Evolutionary conservation across 53 echinoderm and acorn worm species (phyloP).

Genomic region (Stichopus horrens): DNA sequence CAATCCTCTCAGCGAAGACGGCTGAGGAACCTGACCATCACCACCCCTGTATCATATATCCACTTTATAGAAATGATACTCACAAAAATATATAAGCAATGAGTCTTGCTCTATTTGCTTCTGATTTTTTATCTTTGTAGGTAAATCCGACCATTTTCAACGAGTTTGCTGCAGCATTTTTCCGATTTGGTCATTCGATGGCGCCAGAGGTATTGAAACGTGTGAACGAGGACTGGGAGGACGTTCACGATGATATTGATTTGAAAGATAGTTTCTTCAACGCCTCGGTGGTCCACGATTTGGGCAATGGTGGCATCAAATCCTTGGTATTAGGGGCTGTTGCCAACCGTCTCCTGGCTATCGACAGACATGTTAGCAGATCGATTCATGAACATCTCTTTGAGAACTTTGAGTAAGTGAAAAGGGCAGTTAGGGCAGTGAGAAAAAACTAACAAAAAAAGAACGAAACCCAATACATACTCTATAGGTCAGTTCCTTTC

Average conservation of each 20-base stretch:
- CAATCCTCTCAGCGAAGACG: no score
- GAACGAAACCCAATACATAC: no score
- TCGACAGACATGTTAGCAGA: conserved; percentile 41
- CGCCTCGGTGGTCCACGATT: conserved; percentile 48
- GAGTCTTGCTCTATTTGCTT: no score
- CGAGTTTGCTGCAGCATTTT: conserved; percentile 63
- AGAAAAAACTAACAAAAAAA: no score
- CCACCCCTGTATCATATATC: no score
- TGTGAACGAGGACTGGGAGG: conserved; percentile 30
- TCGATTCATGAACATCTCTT: conserved; percentile 56
- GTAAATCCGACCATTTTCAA: conserved; percentile 58
- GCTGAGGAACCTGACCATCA: no score
- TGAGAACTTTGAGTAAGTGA: conserved; percentile 53
- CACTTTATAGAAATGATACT: no score
- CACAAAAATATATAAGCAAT: no score
- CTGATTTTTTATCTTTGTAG: neutral
- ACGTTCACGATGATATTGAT: conserved; percentile 31
- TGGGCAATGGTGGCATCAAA: conserved; percentile 50
- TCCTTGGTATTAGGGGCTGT: conserved; percentile 55
- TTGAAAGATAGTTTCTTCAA: conserved; percentile 59
- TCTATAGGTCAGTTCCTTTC: no score
- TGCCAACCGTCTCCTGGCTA: conserved; percentile 31
- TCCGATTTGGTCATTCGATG: conserved; percentile 63
- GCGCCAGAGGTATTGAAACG: conserved; percentile 49
- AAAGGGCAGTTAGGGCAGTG: neutral